These are phyloP conservation scores for Melanotaenia pygmaea DNA, from an alignment of 2,797 vertebrate genomes.

Conservation along the genomic window DNA sequence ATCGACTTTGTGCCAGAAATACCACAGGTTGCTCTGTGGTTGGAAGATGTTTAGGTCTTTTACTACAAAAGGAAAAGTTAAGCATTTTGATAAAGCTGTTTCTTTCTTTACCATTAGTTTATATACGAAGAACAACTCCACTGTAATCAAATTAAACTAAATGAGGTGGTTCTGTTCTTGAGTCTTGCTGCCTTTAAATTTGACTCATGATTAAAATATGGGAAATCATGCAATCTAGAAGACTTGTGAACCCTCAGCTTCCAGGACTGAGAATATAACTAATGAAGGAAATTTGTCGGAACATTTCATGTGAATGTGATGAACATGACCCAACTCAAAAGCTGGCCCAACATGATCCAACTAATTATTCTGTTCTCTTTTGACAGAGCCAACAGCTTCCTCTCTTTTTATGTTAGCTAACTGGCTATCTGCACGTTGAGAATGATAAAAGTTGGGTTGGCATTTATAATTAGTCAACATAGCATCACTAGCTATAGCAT, in stretches of 20 bases:
- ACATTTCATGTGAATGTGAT: not conserved
- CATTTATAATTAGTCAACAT: not conserved
- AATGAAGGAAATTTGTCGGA: not conserved
- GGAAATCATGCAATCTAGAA: not conserved
- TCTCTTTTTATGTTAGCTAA: not conserved
- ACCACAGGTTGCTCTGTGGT: not conserved
- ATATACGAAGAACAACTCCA: not conserved
- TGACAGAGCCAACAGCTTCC: not conserved
- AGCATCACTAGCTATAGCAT: not conserved
- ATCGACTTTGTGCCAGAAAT: not conserved
- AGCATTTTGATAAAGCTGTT: not conserved
- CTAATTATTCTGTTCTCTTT: not conserved
- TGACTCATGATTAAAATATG: not conserved
- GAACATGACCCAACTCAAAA: not conserved
- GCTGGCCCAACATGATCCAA: not conserved
- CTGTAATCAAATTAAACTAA: not conserved
- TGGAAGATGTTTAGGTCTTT: not conserved
- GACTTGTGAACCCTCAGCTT: not conserved
- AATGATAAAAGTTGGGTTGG: not conserved
- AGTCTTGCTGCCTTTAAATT: not conserved
- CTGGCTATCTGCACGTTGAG: not conserved
- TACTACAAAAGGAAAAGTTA: not conserved
- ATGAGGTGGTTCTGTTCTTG: not conserved
- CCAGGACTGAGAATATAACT: not conserved
- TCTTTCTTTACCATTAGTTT: not conserved